These are phyloP conservation scores for Tetraodon nigroviridis DNA, from an alignment of 2,113 vertebrate species.

Conservation along the genomic window DNA sequence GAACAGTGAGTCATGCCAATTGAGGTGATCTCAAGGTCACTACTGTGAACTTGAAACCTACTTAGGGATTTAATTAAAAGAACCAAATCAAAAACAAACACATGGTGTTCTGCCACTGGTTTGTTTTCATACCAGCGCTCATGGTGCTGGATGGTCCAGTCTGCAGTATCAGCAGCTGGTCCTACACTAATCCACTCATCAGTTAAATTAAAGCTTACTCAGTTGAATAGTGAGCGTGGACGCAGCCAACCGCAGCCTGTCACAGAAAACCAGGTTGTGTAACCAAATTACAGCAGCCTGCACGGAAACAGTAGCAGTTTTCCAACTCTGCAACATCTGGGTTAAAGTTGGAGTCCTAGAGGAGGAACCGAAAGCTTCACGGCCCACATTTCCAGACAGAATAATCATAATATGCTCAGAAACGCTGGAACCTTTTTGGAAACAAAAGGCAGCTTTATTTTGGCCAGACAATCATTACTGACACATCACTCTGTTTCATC, in stretches of 20 bases:
- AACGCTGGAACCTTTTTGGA: slow-evolving; percentile 17
- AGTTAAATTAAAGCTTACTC: slow-evolving; percentile 62
- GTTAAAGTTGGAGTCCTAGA: slow-evolving; percentile 8
- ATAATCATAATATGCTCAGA: slow-evolving; percentile 19
- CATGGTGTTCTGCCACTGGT: slow-evolving; percentile 19
- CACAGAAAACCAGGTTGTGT: slow-evolving; percentile 24
- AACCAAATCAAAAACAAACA: slow-evolving; percentile 11
- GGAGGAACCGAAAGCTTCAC: slow-evolving; percentile 11
- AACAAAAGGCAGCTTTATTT: slow-evolving; percentile 5
- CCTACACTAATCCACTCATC: slow-evolving; percentile 60
- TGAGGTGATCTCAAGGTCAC: slow-evolving; percentile 43
- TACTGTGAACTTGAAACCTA: slow-evolving; percentile 1
- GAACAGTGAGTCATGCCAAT: slow-evolving; percentile 42
- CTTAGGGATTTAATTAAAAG: not conserved
- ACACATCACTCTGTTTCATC: slow-evolving; percentile 6
- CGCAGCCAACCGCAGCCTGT: slow-evolving; percentile 26
- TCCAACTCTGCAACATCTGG: slow-evolving; percentile 19
- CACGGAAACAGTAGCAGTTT: slow-evolving; percentile 1
- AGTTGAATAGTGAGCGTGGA: slow-evolving; percentile 44
- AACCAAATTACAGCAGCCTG: slow-evolving; percentile 12
- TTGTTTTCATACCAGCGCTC: slow-evolving; percentile 46
- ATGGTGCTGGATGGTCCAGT: slow-evolving; percentile 31
- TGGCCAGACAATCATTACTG: slow-evolving; percentile 8
- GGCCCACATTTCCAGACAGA: slow-evolving; percentile 37
- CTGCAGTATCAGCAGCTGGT: slow-evolving; percentile 54